These are phyloP conservation scores for Rattus rattus DNA, from an alignment of 2,113 vertebrate genomes.

Conservation along the genomic window DNA sequence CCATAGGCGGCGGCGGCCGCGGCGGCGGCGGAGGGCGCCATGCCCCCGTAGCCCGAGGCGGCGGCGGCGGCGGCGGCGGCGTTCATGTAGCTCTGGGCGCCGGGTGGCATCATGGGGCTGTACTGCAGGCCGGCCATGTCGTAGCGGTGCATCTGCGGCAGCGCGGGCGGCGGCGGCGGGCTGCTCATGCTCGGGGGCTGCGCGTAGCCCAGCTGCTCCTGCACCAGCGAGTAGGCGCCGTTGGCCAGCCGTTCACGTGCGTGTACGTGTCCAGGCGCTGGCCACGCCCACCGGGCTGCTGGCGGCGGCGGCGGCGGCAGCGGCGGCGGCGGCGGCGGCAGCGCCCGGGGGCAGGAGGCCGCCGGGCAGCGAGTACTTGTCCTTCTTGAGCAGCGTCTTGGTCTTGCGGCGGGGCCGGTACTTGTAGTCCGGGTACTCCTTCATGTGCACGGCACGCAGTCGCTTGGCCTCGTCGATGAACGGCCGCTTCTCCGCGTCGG, in stretches of 20 bases:
- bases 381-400: conserved; percentile 99
- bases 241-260: conserved; percentile 98
- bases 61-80: conserved; percentile 94
- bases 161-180: conserved; percentile 88
- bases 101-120: conserved; percentile 96
- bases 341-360: conserved; percentile 92
- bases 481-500: conserved; percentile 96
- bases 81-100: conserved; percentile 96
- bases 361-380: conserved; percentile 97
- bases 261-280: conserved; percentile 97
- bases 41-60: conserved; percentile 90
- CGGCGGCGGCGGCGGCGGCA: conserved; percentile 89
- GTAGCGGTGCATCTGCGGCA: conserved; percentile 99
- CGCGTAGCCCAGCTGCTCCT: conserved; percentile 96
- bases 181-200: conserved; percentile 97
- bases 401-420: conserved; percentile 99
- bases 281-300: conserved; percentile 93
- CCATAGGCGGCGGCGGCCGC: conserved; percentile 94
- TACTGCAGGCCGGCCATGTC: conserved; percentile 98
- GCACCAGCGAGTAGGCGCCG: conserved; percentile 98
- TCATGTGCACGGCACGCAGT: conserved; percentile 98
- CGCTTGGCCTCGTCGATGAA: conserved; percentile 99
- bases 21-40: conserved; percentile 88
- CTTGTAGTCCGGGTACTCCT: conserved; percentile 99
- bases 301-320: conserved; percentile 85